These are phyloP conservation scores for Cotesia glomerata DNA, from an alignment of 1,140 invertebrate species.

Conservation along the genomic window DNA sequence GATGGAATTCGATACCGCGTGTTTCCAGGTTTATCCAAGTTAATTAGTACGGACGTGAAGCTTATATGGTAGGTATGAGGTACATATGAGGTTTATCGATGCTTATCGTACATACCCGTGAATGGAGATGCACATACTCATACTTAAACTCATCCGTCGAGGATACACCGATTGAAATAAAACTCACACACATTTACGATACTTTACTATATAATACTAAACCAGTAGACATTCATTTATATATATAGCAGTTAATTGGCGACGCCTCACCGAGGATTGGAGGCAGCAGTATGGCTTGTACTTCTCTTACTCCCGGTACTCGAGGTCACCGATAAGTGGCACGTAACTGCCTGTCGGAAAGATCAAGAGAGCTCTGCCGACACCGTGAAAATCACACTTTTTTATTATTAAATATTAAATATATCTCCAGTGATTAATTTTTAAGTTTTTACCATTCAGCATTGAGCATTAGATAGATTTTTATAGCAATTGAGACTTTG, in stretches of 20 bases:
- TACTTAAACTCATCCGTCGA: not conserved
- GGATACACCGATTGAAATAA: not conserved
- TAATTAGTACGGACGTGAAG: slow-evolving; percentile 15
- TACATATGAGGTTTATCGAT: slow-evolving; percentile 27
- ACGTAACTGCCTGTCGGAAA: slow-evolving; percentile 22
- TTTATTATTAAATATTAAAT: not conserved
- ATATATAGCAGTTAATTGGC: slow-evolving; percentile 28
- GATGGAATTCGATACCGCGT: slow-evolving; percentile 7
- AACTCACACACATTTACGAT: not conserved
- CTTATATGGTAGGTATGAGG: slow-evolving; percentile 11
- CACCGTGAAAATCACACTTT: not conserved
- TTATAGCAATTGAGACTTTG: too few relatives aligned
- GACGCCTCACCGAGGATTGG: slow-evolving; percentile 13
- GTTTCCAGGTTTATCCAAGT: slow-evolving; percentile 10
- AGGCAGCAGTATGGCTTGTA: not conserved
- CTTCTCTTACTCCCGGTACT: not conserved
- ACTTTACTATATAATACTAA: too few relatives aligned
- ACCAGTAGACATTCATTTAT: not conserved
- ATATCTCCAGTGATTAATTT: too few relatives aligned
- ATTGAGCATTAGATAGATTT: too few relatives aligned
- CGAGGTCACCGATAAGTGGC: slow-evolving; percentile 21
- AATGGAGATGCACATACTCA: slow-evolving; percentile 25
- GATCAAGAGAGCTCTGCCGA: slow-evolving; percentile 14
- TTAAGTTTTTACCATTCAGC: too few relatives aligned
- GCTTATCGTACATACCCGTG: slow-evolving; percentile 34